Evolutionary conservation across 2,888 invertebrate genomes (phyloP).

Genomic region (Protophormia terraenovae): DNA sequence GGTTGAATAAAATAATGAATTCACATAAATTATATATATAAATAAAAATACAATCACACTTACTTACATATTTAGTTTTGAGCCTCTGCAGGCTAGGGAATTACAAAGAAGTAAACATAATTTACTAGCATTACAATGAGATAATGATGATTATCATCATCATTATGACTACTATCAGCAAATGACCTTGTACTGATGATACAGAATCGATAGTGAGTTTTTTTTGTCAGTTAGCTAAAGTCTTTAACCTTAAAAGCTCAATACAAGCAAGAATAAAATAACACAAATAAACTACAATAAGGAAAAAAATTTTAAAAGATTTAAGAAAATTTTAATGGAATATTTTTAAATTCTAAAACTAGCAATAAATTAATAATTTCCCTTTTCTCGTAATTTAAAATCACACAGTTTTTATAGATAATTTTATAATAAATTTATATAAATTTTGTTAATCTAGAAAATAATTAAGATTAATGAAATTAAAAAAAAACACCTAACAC

Average conservation of each 20-base stretch:
- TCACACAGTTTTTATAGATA: background rate
- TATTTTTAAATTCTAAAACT: background rate
- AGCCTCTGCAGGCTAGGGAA: conserved; percentile 26
- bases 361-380: background rate
- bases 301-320: background rate
- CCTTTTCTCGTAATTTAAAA: background rate
- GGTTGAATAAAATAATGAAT: conserved; percentile 26
- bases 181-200: conserved; percentile 52
- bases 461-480: background rate
- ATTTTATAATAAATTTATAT: too few relatives aligned
- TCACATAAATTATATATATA: conserved; percentile 29
- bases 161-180: conserved; percentile 5
- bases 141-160: too few relatives aligned
- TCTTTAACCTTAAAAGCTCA: conserved; percentile 24
- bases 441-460: too few relatives aligned
- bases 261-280: background rate
- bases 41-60: conserved; percentile 3
- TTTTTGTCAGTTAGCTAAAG: conserved; percentile 15
- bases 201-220: conserved; percentile 17
- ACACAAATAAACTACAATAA: background rate
- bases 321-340: background rate
- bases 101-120: conserved; percentile 31
- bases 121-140: conserved; percentile 30
- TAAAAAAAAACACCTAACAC: background rate
- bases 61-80: too few relatives aligned